A percentile compares a stretch with the other conserved stretches of the same genome.
These are phyloP conservation scores for Allygus modestus DNA, from an alignment of 2,888 invertebrate species.

Conservation along the genomic window DNA sequence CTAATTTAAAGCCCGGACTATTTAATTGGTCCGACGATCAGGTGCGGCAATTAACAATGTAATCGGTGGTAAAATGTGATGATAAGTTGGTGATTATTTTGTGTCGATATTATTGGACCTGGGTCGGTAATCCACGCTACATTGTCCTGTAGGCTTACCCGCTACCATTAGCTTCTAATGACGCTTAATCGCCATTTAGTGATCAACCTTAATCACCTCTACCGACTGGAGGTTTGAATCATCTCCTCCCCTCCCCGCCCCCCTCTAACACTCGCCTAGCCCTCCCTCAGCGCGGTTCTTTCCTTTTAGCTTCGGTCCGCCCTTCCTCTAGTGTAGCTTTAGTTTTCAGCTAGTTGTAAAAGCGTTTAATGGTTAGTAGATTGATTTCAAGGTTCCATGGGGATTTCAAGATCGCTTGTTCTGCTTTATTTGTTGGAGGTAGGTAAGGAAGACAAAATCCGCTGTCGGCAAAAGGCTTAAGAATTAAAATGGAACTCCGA, in stretches of 20 bases:
- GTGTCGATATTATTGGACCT: conserved; percentile 51
- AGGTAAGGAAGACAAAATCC: no score
- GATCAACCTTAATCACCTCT: conserved; percentile 63
- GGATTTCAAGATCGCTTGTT: no score
- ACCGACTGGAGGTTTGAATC: conserved; percentile 15
- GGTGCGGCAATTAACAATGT: conserved; percentile 49
- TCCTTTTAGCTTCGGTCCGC: background rate
- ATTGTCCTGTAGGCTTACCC: conserved; percentile 52
- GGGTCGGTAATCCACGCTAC: conserved; percentile 39
- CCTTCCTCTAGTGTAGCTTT: background rate
- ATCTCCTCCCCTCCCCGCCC: conserved; percentile 6
- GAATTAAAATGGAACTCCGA: no score
- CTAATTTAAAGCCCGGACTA: conserved; percentile 48
- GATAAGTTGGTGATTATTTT: conserved; percentile 58
- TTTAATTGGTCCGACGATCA: conserved; percentile 45
- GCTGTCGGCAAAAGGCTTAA: no score
- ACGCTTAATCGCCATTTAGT: conserved; percentile 63
- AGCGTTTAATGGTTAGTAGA: no score
- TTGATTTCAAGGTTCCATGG: no score
- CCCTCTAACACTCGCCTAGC: no score
- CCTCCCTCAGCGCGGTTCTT: background rate
- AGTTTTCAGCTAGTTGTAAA: no score
- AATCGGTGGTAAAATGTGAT: conserved; percentile 42
- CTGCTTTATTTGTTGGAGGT: no score
- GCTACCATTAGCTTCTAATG: conserved; percentile 64